Evolutionary conservation across 2,113 vertebrate species (phyloP).

Genomic region (Daboia siamensis): DNA sequence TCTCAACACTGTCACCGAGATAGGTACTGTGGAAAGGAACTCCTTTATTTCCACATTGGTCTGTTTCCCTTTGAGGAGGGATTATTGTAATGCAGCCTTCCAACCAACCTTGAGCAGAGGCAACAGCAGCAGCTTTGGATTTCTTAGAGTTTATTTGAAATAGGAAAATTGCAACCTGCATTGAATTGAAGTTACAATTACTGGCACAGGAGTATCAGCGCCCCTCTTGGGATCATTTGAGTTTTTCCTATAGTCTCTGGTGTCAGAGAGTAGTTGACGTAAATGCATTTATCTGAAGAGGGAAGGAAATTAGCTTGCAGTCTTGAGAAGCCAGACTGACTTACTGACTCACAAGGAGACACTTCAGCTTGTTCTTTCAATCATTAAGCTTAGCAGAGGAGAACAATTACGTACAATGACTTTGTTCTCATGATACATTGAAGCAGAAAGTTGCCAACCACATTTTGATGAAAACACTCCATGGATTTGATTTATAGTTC

Average conservation of each 20-base stretch:
- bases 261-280: not conserved
- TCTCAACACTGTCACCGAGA: not conserved
- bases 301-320: not conserved
- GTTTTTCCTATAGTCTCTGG: not conserved
- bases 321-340: not conserved
- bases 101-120: not conserved
- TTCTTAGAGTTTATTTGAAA: not conserved
- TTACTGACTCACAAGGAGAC: not conserved
- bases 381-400: not conserved
- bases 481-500: not conserved
- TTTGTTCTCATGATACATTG: not conserved
- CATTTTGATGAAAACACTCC: not conserved
- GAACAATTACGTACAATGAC: not conserved
- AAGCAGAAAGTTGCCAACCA: not conserved
- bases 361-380: not conserved
- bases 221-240: not conserved
- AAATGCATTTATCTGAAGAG: not conserved
- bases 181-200: not conserved
- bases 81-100: not conserved
- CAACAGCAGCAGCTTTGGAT: not conserved
- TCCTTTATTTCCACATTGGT: not conserved
- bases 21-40: not conserved
- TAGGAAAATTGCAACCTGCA: not conserved
- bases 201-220: not conserved
- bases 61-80: not conserved